Conservation (phyloP, 1,140 invertebrate species). For the Phymastichus coffea region DNA sequence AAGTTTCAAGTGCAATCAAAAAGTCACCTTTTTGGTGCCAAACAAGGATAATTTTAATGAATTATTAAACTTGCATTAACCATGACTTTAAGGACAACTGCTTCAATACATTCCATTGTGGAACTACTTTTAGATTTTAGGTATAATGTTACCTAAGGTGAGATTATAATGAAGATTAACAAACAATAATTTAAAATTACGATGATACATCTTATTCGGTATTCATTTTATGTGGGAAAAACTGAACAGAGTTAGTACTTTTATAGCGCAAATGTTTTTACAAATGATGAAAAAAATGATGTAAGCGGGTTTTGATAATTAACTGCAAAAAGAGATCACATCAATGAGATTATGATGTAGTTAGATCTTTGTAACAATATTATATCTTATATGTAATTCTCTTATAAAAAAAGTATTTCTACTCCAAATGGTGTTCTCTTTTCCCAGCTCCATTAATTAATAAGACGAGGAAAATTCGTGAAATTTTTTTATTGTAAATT, state of each 20-base stretch:
- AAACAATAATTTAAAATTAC: constrained; percentile 13
- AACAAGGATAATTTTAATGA: neutral
- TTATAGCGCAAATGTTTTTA: constrained; percentile 27
- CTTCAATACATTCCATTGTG: constrained; percentile 11
- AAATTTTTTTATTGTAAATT: too few species aligned
- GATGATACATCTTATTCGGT: constrained; percentile 10
- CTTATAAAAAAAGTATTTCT: constrained; percentile 53
- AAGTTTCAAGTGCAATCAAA: constrained; percentile 8
- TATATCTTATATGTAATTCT: constrained; percentile 56
- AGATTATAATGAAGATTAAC: constrained; percentile 3
- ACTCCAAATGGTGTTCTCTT: constrained; percentile 40
- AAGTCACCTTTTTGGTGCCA: constrained; percentile 4
- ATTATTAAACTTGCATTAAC: neutral
- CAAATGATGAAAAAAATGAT: constrained; percentile 13
- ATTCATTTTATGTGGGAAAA: constrained; percentile 17
- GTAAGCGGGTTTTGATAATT: constrained; percentile 20
- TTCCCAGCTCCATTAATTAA: neutral
- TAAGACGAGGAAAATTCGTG: too few species aligned
- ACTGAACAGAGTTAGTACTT: constrained; percentile 14
- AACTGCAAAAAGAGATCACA: constrained; percentile 19
- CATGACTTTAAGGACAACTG: constrained; percentile 9
- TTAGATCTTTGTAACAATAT: constrained; percentile 54
- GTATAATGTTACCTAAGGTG: neutral
- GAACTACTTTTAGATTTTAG: constrained; percentile 12
- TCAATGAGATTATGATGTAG: constrained; percentile 50